Evolutionary conservation across 2,797 vertebrate species (phyloP).

Genomic region (Rhinogobio ventralis): DNA sequence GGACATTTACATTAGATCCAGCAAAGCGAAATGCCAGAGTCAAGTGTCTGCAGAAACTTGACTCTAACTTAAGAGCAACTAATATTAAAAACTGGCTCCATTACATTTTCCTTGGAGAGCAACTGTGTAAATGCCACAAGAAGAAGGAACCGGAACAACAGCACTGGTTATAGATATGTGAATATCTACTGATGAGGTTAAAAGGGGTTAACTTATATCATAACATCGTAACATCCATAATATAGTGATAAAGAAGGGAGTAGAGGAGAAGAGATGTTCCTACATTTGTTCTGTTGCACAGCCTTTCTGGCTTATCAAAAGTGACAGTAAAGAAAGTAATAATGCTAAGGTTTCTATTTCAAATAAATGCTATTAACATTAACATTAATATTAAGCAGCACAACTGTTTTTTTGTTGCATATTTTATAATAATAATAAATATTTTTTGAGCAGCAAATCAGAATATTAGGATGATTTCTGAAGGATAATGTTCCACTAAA

Average conservation of each 20-base stretch:
- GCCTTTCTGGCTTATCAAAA: background rate
- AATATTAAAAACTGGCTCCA: conserved; percentile 33
- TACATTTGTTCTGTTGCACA: background rate
- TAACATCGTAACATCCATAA: conserved; percentile 15
- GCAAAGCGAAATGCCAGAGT: conserved; percentile 49
- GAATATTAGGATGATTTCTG: background rate
- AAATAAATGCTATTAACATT: background rate
- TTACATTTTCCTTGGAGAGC: conserved; percentile 22
- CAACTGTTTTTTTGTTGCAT: background rate
- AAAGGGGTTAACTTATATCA: conserved; percentile 23
- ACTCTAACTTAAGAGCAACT: conserved; percentile 46
- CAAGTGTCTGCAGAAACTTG: conserved; percentile 37
- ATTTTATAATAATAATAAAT: background rate
- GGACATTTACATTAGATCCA: conserved; percentile 55
- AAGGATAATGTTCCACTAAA: too few species aligned
- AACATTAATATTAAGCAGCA: background rate
- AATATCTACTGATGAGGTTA: conserved; percentile 9
- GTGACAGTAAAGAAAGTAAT: background rate
- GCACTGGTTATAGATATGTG: background rate
- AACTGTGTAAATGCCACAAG: conserved; percentile 27
- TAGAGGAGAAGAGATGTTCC: background rate
- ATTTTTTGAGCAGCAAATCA: background rate
- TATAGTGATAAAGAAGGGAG: conserved; percentile 2
- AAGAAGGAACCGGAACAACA: background rate
- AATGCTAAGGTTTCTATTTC: background rate